A percentile compares a stretch with the other conserved stretches of the same genome.
These are phyloP conservation scores for Xestia xanthographa DNA, from an alignment of 2,888 invertebrate species.

Conservation along the genomic window DNA sequence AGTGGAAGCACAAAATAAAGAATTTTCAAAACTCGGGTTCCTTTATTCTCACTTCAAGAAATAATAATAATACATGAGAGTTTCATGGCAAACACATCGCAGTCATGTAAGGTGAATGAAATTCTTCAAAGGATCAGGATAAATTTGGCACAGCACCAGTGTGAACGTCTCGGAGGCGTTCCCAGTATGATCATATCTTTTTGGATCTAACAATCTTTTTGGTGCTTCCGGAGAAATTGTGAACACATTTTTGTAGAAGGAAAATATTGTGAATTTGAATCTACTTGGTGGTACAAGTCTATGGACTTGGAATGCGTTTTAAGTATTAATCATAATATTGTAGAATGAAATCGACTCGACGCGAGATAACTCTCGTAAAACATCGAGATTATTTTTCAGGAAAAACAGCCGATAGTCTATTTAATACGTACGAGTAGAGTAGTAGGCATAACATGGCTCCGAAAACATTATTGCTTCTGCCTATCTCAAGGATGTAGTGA, in stretches of 20 bases:
- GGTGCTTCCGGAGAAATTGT: constrained; percentile 35
- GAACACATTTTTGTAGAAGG: constrained; percentile 34
- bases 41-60: neutral
- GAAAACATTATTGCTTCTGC: neutral
- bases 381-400: neutral
- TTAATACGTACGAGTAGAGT: neutral
- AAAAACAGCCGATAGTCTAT: neutral
- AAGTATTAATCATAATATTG: no score
- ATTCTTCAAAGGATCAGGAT: constrained; percentile 47
- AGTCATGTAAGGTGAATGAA: constrained; percentile 18
- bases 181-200: constrained; percentile 43
- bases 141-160: constrained; percentile 54
- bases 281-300: neutral
- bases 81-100: constrained; percentile 27
- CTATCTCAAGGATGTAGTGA: neutral
- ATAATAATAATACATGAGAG: constrained; percentile 8
- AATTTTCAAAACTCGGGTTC: neutral
- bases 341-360: neutral
- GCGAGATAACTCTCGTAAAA: neutral
- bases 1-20: neutral
- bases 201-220: constrained; percentile 41
- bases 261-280: constrained; percentile 30
- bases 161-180: constrained; percentile 37
- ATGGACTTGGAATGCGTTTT: neutral
- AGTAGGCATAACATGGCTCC: neutral